These are phyloP conservation scores for Corythornis cristatus DNA, from an alignment of 2,113 vertebrate species.

Conservation along the genomic window DNA sequence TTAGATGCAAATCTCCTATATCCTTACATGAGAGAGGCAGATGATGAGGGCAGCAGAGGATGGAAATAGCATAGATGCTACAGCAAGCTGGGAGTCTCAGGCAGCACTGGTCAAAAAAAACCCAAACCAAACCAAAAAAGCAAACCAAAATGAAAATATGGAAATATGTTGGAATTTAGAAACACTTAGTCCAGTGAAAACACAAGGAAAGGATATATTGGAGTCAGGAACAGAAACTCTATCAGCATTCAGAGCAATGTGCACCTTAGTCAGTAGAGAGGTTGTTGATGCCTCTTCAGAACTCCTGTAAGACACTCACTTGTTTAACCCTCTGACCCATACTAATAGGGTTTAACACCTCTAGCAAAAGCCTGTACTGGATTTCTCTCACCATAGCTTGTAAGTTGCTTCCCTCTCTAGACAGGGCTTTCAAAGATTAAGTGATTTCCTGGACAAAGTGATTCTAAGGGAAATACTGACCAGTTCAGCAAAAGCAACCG, in stretches of 20 bases:
- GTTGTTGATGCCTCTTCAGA: not conserved
- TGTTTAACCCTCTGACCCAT: not conserved
- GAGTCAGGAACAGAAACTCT: not conserved
- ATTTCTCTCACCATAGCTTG: not conserved
- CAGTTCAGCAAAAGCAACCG: not conserved
- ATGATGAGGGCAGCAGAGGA: not conserved
- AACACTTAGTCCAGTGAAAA: not conserved
- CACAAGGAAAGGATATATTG: not conserved
- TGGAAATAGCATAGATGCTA: not conserved
- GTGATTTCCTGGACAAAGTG: not conserved
- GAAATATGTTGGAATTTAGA: not conserved
- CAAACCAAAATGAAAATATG: not conserved
- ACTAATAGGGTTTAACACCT: not conserved
- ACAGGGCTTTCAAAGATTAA: not conserved
- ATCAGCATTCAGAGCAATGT: not conserved
- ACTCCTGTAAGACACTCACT: not conserved
- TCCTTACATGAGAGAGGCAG: not conserved
- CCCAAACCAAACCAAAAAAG: not conserved
- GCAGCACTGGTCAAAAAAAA: not conserved
- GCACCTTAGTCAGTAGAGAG: not conserved
- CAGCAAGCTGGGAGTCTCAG: not conserved
- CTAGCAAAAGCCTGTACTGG: not conserved
- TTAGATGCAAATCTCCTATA: slow-evolving; percentile 36
- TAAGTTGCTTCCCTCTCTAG: not conserved
- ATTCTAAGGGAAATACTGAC: not conserved